Evolutionary conservation across 2,888 invertebrate species (phyloP), one percentile per base, ranked within the genome.

Genomic region (Sabatieria punctata): DNA sequence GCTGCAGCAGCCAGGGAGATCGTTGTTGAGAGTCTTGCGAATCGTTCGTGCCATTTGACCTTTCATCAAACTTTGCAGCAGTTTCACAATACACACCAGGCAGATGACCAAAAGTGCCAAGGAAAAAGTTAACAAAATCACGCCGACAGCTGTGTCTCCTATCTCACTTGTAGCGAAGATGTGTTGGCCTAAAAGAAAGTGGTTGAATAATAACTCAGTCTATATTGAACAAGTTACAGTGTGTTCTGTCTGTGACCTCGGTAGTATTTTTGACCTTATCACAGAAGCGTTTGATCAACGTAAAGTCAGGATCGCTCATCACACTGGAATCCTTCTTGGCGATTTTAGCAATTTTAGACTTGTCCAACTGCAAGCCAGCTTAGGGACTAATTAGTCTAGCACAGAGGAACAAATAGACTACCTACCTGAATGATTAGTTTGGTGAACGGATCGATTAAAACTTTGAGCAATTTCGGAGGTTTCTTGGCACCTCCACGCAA

Each of bases 81-180:
- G 55, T 55, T 72, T 73, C 33, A 74, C 74, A 43, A 75, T 69
- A 40, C 64, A 53, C 13, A 74, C 56, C n/a, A 74, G 64, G 53
- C 73, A 74, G 39, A 58, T 50, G 46, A 68, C 66, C 13, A 74
- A 65, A 2, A 66, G 55, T 24, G 68, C 27, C 41, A 75, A 58
- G 1, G 73, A 67, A 18, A 65, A 49, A 11, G 63, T 55, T 36
- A 75, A 55, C 41, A 75, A 58, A 25, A 73, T 60, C 22, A 64
- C 50, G 1, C 74, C 74, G 22, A 69, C 64, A 1, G 55, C 59
- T 4, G 58, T 55, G 54, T 72, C 74, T 21, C 63, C 60, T 52
- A 67, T 49, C 3, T 51, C 47, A n/a, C 60, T 53, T 44, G 56
- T 47, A 19, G 58, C 54, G 49, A 64, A 64, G 13, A 64, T 46